Evolutionary conservation across 1,140 invertebrate genomes (phyloP), one percentile per base, ranked within the genome.

Genomic region (Rhopalosiphum padi): DNA sequence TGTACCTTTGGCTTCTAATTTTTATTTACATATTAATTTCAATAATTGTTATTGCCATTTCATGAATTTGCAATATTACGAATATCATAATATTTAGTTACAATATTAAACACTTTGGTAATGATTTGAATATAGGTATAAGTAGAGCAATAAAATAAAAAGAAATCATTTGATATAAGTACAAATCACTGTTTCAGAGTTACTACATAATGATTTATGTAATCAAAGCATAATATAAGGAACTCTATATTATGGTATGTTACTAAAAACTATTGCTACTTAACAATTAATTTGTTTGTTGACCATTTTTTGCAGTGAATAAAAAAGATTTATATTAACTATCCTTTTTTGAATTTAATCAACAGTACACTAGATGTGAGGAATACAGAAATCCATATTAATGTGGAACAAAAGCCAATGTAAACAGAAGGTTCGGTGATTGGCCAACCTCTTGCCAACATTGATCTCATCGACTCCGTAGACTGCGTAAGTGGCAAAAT

Each of bases 401-500:
- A 96, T 1, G 98, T 98, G 41, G 98, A 97, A 7, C 99, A 95
- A 95, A 98, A 99, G 23, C 98, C 98, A 94, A 97, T 96, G 96
- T 98, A 99, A 0, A 99, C 98, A 68, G 97, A 97, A 1, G 97
- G 96, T 94, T 98, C 97, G 0, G 96, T 95, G 91, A 99, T 96
- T 23, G 96, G 96, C 98, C 98, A 99, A 21, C 98, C 98, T 94
- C 98, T 96, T 0, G 98, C 98, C 51, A 99, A 96, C 94, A 99
- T 97, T 41, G 97, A 97, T 91, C 99, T 96, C 93, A 99, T 96
- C 0, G 98, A 97, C 83, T 98, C 98, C 43, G 98, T 98, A 21
- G 98, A 98, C 95, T 99, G 96, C 1, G 99, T 99, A 87, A 99
- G 96, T 0, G 99, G 99, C 77, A 99, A 96, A 94, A 97, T 97